Conservation (phyloP, 2,113 vertebrate species). For the Progne subis region DNA sequence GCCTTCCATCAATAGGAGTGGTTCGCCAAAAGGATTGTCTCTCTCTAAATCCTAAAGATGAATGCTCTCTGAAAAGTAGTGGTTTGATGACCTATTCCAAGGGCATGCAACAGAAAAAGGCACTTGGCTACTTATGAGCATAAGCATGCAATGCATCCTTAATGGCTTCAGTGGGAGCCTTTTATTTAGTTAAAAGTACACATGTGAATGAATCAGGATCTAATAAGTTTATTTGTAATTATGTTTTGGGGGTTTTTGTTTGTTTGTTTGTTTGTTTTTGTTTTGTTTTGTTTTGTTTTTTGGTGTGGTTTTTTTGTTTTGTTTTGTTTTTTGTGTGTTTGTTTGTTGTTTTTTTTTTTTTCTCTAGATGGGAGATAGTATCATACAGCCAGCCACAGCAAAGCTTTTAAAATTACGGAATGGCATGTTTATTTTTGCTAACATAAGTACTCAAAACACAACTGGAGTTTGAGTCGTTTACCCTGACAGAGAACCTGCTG, state of each 20-base stretch:
- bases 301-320: too few relatives aligned
- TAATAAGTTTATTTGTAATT: not conserved
- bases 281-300: too few relatives aligned
- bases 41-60: not conserved
- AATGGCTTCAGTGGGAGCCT: not conserved
- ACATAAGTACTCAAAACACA: not conserved
- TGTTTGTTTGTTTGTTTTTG: too few relatives aligned
- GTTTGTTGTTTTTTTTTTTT: not conserved
- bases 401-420: not conserved
- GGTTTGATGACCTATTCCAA: not conserved
- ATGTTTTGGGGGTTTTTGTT: accelerated
- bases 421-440: not conserved
- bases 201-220: not conserved
- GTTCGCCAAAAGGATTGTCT: not conserved
- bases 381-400: not conserved
- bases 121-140: not conserved
- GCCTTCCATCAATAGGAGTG: not conserved
- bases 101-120: not conserved
- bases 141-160: not conserved
- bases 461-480: not conserved
- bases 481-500: not conserved
- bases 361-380: not conserved
- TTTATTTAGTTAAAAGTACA: not conserved
- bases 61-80: not conserved
- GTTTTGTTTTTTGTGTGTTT: too few relatives aligned